A percentile compares a stretch with the other conserved stretches of the same genome.
Evolutionary conservation across 2,888 invertebrate genomes (phyloP).

Genomic region (Eumacrocentrus americanus): DNA sequence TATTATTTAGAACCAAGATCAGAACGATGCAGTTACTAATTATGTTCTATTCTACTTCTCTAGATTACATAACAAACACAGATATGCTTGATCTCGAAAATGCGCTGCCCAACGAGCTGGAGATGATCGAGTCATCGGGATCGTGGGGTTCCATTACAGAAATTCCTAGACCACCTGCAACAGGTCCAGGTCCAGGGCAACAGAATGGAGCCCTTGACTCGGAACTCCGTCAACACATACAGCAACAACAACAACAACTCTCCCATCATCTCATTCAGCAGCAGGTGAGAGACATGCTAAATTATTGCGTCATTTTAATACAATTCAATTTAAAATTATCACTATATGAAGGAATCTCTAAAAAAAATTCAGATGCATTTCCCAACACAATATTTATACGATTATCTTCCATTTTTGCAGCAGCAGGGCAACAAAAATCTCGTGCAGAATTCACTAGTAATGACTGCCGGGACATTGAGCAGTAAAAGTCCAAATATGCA

Average conservation of each 20-base stretch:
- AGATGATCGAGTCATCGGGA: slow-evolving; percentile 66
- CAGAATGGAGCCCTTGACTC: slow-evolving; percentile 77
- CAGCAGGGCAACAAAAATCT: slow-evolving; percentile 74
- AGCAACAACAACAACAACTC: slow-evolving; percentile 69
- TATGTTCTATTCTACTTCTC: slow-evolving; percentile 48
- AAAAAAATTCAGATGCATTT: no score
- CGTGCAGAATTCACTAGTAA: slow-evolving; percentile 73
- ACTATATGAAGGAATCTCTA: not conserved
- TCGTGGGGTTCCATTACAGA: slow-evolving; percentile 74
- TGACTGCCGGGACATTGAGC: slow-evolving; percentile 77
- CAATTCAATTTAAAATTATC: no score
- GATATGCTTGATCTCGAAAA: slow-evolving; percentile 90
- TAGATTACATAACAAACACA: slow-evolving; percentile 82
- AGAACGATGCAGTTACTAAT: not conserved
- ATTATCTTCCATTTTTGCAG: not conserved
- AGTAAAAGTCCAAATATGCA: slow-evolving; percentile 85
- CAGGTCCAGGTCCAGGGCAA: slow-evolving; percentile 81
- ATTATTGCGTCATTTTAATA: no score
- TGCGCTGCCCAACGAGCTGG: slow-evolving; percentile 89
- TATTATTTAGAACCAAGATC: not conserved
- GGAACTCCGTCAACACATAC: slow-evolving; percentile 63
- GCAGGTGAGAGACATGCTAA: slow-evolving; percentile 34
- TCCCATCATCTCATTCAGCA: slow-evolving; percentile 55
- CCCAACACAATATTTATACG: no score
- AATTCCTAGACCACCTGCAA: slow-evolving; percentile 78